Base-by-base conservation (phyloP, 2,888 invertebrate species). In the Ashinkailepas kermadecensis region DNA sequence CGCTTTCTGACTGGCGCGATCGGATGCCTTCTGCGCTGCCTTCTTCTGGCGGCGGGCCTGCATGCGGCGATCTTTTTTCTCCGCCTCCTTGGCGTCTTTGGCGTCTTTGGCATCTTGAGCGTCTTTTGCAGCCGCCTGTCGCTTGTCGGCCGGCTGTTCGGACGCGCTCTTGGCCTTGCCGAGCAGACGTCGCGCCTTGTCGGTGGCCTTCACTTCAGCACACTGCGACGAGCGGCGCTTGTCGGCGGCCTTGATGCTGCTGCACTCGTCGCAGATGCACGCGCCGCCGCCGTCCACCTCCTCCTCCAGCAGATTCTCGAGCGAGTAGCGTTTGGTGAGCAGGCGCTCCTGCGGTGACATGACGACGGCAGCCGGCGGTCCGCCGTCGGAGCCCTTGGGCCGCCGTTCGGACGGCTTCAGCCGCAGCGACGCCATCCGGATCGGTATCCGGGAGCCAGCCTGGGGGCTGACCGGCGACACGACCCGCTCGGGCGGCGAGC, bases 241-340 rank as follows among this genome's bases (percentile, higher is more conserved):
- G 54, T 74, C 21, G 12, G 54, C 74, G 21, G 23, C 23, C 21
- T 54, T 21, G 54, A 7, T 54, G 56, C 56, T 74, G 74, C 74
- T 54, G 74, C 56, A 56, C 54, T 21, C 56, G 74, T 58, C 58
- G 23, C 58, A 58, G 23, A 58, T 25, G 79, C 79, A 59, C 23
- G 58, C 58, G 25, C 79, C 58, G 13, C 13, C 15, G 25, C 58
- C 79, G 57, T 79, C 79, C n/a, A 23, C 58, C 58, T 79, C 79
- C 79, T 79, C 79, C 58, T 79, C 79, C 25, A 79, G 59, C 58
- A 79, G 79, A 23, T 79, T 79, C 58, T 79, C 79, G 58, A 79
- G 79, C 23, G 79, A 79, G 59, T 79, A 79, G 25, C 79, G 79
- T 23, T 79, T 79, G 58, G 79, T 79, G 79, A 79, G 79, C 23